Evolutionary conservation across 2,888 invertebrate species (phyloP).

Genomic region (Amblyjoppa fuscipennis): DNA sequence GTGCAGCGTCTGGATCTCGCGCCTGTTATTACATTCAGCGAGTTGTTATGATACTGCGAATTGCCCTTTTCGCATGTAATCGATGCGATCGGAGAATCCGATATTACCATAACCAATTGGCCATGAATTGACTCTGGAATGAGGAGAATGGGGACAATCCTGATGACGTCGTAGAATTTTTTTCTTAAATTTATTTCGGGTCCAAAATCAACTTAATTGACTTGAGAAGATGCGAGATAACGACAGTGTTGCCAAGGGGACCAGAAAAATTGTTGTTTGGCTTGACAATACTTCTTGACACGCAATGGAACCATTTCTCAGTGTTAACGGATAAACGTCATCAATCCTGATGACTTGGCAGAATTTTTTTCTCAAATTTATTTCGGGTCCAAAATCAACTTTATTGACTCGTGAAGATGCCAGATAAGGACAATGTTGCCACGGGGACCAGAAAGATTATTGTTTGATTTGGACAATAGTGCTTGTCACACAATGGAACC

Average conservation of each 20-base stretch:
- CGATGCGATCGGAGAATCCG: neutral
- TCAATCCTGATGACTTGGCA: too few species aligned
- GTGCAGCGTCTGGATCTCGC: neutral
- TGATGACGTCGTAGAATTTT: neutral
- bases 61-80: neutral
- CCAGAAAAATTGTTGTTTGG: neutral
- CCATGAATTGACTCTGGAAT: neutral
- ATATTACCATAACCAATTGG: neutral
- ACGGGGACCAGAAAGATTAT: too few species aligned
- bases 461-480: too few species aligned
- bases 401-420: too few species aligned
- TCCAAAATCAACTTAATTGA: neutral
- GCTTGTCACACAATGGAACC: too few species aligned
- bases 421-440: too few species aligned
- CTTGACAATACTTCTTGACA: neutral
- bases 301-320: too few species aligned
- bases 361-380: too few species aligned
- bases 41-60: neutral
- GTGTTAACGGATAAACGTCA: too few species aligned
- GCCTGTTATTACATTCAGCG: neutral
- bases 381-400: too few species aligned
- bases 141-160: neutral
- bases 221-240: neutral
- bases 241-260: neutral
- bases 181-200: neutral